Percentiles rank a stretch among this genome's conserved stretches.
phyloP scores from a whole-genome alignment of 2,888 invertebrate species.

The Amphiduros pacificus region DNA sequence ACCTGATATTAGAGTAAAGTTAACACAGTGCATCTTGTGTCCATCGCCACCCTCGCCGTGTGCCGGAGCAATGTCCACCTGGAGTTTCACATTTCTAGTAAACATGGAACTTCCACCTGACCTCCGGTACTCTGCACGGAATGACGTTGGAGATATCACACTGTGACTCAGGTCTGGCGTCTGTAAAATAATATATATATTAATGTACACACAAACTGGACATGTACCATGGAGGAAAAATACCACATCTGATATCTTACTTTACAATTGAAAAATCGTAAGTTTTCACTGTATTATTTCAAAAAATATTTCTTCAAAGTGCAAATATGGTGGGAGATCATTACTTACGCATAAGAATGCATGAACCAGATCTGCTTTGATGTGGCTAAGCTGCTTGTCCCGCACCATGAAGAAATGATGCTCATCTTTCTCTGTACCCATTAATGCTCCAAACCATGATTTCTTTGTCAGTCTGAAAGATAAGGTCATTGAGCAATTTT shows the following conservation, averaged over 20 bases:
- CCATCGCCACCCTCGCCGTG: slow-evolving; percentile 43
- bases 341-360: slow-evolving; percentile 92
- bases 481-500: no score
- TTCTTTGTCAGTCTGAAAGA: slow-evolving; percentile 79
- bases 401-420: slow-evolving; percentile 96
- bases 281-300: neutral
- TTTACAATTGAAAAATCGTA: neutral
- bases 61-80: slow-evolving; percentile 63
- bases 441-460: slow-evolving; percentile 97
- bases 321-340: neutral
- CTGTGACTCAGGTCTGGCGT: slow-evolving; percentile 71
- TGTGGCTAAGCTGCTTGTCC: slow-evolving; percentile 92
- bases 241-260: neutral
- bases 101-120: slow-evolving; percentile 89
- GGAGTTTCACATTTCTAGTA: slow-evolving; percentile 92
- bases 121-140: slow-evolving; percentile 95
- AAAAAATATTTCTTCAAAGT: neutral
- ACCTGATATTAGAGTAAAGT: slow-evolving; percentile 93
- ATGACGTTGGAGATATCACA: slow-evolving; percentile 97
- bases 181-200: slow-evolving; percentile 35
- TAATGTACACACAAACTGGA: neutral
- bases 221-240: neutral
- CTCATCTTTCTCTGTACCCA: slow-evolving; percentile 86
- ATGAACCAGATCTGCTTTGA: slow-evolving; percentile 97
- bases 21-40: slow-evolving; percentile 78